A percentile compares a stretch with the other conserved stretches of the same genome.
Conservation (phyloP, 2,113 vertebrate species). For the Euleptes europaea region DNA sequence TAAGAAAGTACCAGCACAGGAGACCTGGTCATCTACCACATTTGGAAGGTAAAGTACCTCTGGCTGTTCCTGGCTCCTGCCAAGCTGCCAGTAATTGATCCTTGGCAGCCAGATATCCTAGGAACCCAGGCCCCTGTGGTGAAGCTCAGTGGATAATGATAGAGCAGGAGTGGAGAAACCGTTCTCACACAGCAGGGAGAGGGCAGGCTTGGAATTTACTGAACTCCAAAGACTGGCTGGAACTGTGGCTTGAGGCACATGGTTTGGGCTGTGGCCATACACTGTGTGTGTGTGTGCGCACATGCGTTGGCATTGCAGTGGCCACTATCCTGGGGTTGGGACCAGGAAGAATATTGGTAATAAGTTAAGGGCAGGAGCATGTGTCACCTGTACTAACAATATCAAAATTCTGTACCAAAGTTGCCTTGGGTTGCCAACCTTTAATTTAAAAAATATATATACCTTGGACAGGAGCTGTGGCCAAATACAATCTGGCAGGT, state of each 20-base stretch:
- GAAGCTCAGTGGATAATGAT: conserved; percentile 56
- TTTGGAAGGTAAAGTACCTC: neutral
- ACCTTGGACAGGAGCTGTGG: neutral
- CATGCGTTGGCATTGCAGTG: neutral
- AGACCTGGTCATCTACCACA: neutral
- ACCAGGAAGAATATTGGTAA: too few species aligned
- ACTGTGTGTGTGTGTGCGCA: neutral
- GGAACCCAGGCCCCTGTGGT: neutral
- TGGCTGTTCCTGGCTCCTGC: neutral
- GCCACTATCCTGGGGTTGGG: neutral
- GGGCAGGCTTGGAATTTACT: conserved; percentile 23
- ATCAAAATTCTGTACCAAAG: neutral
- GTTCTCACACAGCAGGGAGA: conserved; percentile 49
- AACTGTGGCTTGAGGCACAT: conserved; percentile 10
- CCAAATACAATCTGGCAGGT: neutral
- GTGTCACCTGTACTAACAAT: neutral
- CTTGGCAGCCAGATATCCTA: conserved; percentile 6
- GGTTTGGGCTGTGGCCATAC: neutral
- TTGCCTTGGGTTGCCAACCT: neutral
- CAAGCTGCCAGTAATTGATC: neutral
- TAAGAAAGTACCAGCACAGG: neutral
- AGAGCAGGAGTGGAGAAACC: conserved; percentile 48
- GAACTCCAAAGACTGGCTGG: conserved; percentile 42
- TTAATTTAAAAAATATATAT: neutral
- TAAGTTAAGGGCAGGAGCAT: neutral